A percentile compares a stretch with the other conserved stretches of the same genome.
Evolutionary conservation across 2,888 invertebrate genomes (phyloP).

Genomic region (Cephus rjabovi): DNA sequence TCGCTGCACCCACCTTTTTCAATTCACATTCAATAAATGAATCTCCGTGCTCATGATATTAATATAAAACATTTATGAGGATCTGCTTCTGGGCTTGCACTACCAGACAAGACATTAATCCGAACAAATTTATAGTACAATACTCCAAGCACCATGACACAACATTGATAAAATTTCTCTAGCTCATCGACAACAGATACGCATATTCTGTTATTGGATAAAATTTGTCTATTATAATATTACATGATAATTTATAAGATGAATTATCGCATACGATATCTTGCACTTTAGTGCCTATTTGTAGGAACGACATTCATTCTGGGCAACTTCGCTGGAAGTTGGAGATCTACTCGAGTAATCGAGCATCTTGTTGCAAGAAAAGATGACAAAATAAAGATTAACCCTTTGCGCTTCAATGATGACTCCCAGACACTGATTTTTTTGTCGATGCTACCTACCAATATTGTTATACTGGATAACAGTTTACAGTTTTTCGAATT

Average conservation of each 20-base stretch:
- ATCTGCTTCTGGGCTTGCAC: not conserved
- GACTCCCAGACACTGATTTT: no score
- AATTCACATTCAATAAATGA: not conserved
- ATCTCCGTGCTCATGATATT: not conserved
- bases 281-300: not conserved
- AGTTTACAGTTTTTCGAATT: no score
- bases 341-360: not conserved
- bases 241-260: not conserved
- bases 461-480: no score
- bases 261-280: not conserved
- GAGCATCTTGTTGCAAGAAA: not conserved
- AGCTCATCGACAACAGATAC: not conserved
- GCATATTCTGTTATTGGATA: not conserved
- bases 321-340: not conserved
- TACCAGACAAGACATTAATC: not conserved
- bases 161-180: not conserved
- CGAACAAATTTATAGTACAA: not conserved
- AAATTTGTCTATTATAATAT: not conserved
- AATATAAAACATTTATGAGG: not conserved
- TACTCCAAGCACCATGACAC: not conserved
- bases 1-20: not conserved
- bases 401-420: not conserved
- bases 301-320: not conserved
- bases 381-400: not conserved
- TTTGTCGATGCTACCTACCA: no score